phyloP scores from a whole-genome alignment of 2,797 vertebrate genomes.

The Fistularia commersonii region DNA sequence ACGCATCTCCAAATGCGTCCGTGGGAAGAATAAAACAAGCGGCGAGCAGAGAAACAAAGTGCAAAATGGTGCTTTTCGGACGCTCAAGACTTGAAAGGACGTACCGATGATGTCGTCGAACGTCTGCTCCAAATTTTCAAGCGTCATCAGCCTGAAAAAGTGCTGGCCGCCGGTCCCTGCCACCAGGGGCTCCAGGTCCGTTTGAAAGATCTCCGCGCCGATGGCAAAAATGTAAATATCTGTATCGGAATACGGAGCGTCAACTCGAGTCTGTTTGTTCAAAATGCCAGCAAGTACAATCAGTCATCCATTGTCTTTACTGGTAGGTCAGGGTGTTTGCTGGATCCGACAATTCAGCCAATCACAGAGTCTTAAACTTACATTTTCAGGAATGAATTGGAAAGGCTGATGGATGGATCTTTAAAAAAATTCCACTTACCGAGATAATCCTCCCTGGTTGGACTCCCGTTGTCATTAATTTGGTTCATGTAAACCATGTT shows the following conservation, averaged over 20 bases:
- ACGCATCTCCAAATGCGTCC: too few species aligned
- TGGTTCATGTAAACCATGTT: slow-evolving; percentile 43
- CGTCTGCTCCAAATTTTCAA: neutral
- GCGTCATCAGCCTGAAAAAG: slow-evolving; percentile 49
- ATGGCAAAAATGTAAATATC: slow-evolving; percentile 66
- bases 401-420: neutral
- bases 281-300: too few species aligned
- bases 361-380: too few species aligned
- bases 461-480: rapidly evolving
- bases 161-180: slow-evolving; percentile 12
- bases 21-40: too few species aligned
- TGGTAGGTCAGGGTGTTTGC: too few species aligned
- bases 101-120: slow-evolving; percentile 65
- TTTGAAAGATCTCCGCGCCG: slow-evolving; percentile 35
- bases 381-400: too few species aligned
- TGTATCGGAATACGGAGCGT: slow-evolving; percentile 21
- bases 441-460: slow-evolving; percentile 35
- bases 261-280: neutral
- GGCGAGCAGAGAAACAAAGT: too few species aligned
- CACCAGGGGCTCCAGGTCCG: slow-evolving; percentile 32
- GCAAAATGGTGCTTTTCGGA: too few species aligned
- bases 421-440: slow-evolving; percentile 37
- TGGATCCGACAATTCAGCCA: too few species aligned
- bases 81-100: neutral
- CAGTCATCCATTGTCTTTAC: too few species aligned